Percentiles rank a stretch among this genome's conserved stretches.
phyloP scores from a whole-genome alignment of 2,888 invertebrate species.

The Anorthoa munda region DNA sequence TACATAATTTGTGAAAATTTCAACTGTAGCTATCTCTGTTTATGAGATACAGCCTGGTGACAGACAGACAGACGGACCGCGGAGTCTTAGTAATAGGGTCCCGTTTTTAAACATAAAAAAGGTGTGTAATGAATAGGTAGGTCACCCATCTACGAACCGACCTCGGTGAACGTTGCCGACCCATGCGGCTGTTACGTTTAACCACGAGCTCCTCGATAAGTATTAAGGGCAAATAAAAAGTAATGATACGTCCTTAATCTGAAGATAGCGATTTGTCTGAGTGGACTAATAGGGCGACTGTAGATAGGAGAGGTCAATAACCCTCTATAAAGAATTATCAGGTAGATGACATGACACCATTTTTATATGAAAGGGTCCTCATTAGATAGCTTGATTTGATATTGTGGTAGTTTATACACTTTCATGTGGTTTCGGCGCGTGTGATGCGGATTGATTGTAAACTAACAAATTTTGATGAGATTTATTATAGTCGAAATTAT shows the following conservation, averaged over 20 bases:
- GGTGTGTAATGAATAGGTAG: not conserved
- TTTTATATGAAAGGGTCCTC: constrained; percentile 3
- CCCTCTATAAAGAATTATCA: constrained; percentile 78
- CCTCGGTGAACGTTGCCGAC: not conserved
- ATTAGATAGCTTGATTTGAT: not conserved
- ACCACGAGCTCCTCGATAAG: constrained; percentile 18
- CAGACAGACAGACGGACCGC: no score
- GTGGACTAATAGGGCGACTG: constrained; percentile 78
- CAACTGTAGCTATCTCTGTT: no score
- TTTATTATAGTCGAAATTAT: no score
- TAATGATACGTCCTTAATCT: constrained; percentile 46
- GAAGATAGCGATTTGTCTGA: constrained; percentile 66
- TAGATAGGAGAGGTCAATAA: constrained; percentile 82
- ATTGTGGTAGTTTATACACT: not conserved
- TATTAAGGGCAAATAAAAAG: constrained; percentile 39
- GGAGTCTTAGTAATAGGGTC: no score
- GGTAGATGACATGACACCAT: constrained; percentile 35
- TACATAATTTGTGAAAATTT: no score
- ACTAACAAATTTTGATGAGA: no score
- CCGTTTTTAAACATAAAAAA: no score
- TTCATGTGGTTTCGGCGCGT: not conserved
- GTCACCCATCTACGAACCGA: not conserved
- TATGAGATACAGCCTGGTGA: no score
- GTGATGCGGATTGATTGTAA: not conserved
- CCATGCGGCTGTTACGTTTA: not conserved